Evolutionary conservation across 2,113 vertebrate genomes (phyloP).

Genomic region (Sphaerodactylus townsendi): DNA sequence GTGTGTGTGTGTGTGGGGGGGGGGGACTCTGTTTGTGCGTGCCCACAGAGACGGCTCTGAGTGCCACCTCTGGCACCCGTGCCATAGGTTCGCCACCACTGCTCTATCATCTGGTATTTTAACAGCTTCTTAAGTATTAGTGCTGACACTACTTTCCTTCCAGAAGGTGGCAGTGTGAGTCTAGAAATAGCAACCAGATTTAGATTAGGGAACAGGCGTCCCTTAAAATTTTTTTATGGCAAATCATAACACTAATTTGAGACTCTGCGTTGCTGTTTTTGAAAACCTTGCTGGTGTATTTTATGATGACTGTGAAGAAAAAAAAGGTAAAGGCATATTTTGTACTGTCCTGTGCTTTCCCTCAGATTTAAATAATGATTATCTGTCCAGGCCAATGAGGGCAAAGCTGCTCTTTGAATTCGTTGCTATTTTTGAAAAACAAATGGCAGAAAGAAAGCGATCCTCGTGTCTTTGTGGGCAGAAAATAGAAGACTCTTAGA

Average conservation of each 20-base stretch:
- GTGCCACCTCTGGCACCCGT: too few species aligned
- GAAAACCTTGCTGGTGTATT: slow-evolving; percentile 21
- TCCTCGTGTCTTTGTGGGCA: background rate
- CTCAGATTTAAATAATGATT: slow-evolving; percentile 25
- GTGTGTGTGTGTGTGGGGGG: too few species aligned
- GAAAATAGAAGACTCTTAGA: background rate
- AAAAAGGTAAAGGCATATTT: slow-evolving; percentile 27
- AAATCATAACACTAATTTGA: slow-evolving; percentile 26
- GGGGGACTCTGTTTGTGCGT: too few species aligned
- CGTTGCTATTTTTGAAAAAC: slow-evolving; percentile 19
- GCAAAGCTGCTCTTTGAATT: slow-evolving; percentile 46
- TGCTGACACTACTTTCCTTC: background rate
- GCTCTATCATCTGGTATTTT: too few species aligned
- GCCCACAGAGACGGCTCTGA: too few species aligned
- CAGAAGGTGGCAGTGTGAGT: slow-evolving; percentile 74
- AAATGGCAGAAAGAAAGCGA: background rate
- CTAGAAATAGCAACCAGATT: slow-evolving; percentile 10
- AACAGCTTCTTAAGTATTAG: background rate
- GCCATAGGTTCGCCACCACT: too few species aligned
- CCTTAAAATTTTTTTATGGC: background rate
- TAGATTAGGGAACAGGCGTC: background rate
- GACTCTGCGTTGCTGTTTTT: background rate
- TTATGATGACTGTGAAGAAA: background rate
- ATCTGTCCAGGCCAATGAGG: slow-evolving; percentile 15
- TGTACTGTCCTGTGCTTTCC: slow-evolving; percentile 26